phyloP scores from a whole-genome alignment of 2,888 invertebrate species.

The Gastrophysa polygoni region DNA sequence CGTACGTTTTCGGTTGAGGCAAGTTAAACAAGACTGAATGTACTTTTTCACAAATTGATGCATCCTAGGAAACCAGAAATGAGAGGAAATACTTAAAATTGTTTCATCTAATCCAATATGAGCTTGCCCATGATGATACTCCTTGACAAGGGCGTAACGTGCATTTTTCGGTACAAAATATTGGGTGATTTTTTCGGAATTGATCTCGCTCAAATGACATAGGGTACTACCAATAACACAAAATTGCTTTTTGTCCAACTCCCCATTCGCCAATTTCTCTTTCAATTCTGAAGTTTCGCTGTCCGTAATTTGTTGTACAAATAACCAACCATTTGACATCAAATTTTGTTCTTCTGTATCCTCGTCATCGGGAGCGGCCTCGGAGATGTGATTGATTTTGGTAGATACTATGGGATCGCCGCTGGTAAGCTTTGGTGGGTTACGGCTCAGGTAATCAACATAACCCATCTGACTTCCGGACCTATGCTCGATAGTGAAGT shows the following conservation, averaged over 20 bases:
- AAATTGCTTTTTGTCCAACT: not conserved
- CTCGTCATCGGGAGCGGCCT: not conserved
- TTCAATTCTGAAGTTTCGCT: not conserved
- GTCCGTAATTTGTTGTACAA: not conserved
- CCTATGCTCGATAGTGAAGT: too few species aligned
- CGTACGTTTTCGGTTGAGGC: not conserved
- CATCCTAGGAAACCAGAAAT: not conserved
- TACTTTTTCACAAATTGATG: not conserved
- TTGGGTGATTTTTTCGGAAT: conserved; percentile 8
- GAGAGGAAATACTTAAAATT: not conserved
- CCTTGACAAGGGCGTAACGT: not conserved
- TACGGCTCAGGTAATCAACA: too few species aligned
- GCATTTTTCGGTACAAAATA: conserved; percentile 11
- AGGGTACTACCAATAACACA: conserved; percentile 11
- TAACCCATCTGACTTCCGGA: too few species aligned
- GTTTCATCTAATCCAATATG: not conserved
- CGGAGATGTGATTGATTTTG: not conserved
- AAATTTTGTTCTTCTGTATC: not conserved
- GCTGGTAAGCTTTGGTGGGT: too few species aligned
- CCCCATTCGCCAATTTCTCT: not conserved
- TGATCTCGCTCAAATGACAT: conserved; percentile 10
- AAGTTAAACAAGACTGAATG: not conserved
- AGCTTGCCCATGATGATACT: not conserved
- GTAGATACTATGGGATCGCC: too few species aligned
- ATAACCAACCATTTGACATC: not conserved